Conservation (phyloP, 2,113 vertebrate genomes). For the Carlito syrichta region DNA sequence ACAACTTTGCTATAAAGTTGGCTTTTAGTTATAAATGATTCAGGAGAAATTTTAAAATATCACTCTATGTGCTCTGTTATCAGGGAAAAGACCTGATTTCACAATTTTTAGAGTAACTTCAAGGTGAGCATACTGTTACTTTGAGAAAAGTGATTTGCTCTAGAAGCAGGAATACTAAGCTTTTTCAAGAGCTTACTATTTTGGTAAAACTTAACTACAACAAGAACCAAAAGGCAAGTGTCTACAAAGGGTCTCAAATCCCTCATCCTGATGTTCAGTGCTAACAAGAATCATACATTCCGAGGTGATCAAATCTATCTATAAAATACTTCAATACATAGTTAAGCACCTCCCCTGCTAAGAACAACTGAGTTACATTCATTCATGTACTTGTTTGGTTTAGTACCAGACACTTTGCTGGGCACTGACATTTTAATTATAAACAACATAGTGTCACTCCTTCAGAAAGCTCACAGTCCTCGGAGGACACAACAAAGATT, state of each 20-base stretch:
- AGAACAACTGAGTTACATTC: neutral
- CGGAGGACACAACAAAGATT: neutral
- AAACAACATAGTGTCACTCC: neutral
- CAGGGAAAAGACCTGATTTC: conserved; percentile 19
- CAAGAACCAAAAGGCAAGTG: neutral
- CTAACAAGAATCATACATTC: neutral
- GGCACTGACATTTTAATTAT: neutral
- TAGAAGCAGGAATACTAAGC: neutral
- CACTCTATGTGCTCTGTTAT: neutral
- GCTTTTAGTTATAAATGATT: conserved; percentile 33
- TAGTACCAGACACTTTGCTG: neutral
- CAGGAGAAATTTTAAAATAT: conserved; percentile 46
- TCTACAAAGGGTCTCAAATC: neutral
- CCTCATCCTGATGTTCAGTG: conserved; percentile 1
- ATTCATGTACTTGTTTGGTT: neutral
- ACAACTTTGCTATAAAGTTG: conserved; percentile 31
- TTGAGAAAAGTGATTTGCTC: conserved; percentile 26
- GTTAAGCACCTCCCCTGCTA: neutral
- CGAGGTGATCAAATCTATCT: neutral
- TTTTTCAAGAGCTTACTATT: too few species aligned
- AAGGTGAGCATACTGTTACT: neutral
- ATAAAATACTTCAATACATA: neutral
- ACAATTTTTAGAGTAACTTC: conserved; percentile 31
- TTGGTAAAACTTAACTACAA: neutral
- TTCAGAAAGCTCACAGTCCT: neutral